A percentile compares a stretch with the other conserved stretches of the same genome.
Evolutionary conservation across 2,888 invertebrate species (phyloP).

Genomic region (Dynastes maya): DNA sequence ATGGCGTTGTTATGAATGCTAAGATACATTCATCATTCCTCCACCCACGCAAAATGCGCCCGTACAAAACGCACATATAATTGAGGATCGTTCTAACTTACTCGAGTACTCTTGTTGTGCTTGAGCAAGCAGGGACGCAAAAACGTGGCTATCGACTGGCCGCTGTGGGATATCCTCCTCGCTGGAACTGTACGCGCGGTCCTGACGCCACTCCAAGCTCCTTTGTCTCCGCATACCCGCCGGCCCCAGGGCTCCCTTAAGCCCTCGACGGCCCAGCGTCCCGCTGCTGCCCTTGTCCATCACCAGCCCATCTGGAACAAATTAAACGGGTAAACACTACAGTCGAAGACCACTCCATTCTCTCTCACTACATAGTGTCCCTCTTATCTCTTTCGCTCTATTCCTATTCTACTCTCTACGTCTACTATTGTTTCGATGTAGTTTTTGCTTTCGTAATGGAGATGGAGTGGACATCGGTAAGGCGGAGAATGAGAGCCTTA

Average conservation of each 20-base stretch:
- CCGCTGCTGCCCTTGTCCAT: constrained; percentile 66
- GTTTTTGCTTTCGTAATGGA: background rate
- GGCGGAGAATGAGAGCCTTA: too few relatives aligned
- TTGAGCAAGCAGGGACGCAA: constrained; percentile 74
- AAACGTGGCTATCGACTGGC: constrained; percentile 73
- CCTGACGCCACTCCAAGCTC: constrained; percentile 75
- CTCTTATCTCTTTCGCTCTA: too few relatives aligned
- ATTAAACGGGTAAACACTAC: constrained; percentile 49
- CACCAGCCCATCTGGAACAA: constrained; percentile 65
- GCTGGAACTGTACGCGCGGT: constrained; percentile 73
- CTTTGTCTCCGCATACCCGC: constrained; percentile 72
- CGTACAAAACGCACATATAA: constrained; percentile 16
- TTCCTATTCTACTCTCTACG: background rate
- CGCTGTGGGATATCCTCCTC: constrained; percentile 72
- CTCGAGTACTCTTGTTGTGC: constrained; percentile 75
- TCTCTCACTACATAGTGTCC: background rate
- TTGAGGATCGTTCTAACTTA: constrained; percentile 65
- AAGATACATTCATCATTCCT: too few relatives aligned
- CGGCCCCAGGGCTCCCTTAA: constrained; percentile 61
- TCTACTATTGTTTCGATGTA: background rate
- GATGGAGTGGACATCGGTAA: background rate
- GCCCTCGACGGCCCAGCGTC: constrained; percentile 67
- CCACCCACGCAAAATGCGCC: too few relatives aligned
- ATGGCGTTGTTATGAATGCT: too few relatives aligned
- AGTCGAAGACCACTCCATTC: background rate